phyloP scores from a whole-genome alignment of 2,113 vertebrate genomes.

The Pleuronectes platessa region DNA sequence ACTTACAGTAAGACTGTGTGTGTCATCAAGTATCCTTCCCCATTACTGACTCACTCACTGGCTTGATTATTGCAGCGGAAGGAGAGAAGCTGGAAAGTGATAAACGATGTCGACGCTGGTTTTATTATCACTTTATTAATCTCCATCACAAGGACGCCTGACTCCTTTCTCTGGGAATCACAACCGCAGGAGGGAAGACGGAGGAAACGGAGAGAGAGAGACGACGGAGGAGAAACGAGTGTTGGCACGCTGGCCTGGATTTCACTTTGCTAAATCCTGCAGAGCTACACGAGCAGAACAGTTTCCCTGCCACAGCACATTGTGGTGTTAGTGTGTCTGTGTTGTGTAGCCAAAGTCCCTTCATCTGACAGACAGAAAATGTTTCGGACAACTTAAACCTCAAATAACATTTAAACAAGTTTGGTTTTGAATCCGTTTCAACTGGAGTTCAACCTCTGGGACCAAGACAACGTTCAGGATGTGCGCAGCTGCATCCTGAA shows the following conservation, averaged over 20 bases:
- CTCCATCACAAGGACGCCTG: constrained; percentile 14
- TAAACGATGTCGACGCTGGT: neutral
- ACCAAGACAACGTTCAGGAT: too few species aligned
- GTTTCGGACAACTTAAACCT: too few species aligned
- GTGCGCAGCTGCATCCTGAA: too few species aligned
- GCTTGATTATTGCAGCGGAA: neutral
- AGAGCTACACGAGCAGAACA: neutral
- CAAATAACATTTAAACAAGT: too few species aligned
- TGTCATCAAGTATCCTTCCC: constrained; percentile 26
- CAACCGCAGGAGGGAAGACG: neutral
- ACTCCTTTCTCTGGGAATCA: constrained; percentile 17
- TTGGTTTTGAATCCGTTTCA: too few species aligned
- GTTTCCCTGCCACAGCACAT: neutral
- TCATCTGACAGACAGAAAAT: too few species aligned
- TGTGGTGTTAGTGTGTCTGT: neutral
- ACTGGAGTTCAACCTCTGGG: too few species aligned
- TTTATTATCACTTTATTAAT: constrained; percentile 18
- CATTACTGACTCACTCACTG: constrained; percentile 1
- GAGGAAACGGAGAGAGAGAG: neutral
- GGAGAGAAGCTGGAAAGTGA: neutral
- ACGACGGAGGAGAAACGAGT: neutral
- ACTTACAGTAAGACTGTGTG: constrained; percentile 21
- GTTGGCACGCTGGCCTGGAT: neutral
- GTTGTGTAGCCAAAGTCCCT: too few species aligned
- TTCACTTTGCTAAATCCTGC: neutral